Percentiles rank a stretch among this genome's conserved stretches.
These are phyloP conservation scores for Heliocidaris tuberculata DNA, from an alignment of 35 echinoderm and acorn worm genomes.

Conservation along the genomic window DNA sequence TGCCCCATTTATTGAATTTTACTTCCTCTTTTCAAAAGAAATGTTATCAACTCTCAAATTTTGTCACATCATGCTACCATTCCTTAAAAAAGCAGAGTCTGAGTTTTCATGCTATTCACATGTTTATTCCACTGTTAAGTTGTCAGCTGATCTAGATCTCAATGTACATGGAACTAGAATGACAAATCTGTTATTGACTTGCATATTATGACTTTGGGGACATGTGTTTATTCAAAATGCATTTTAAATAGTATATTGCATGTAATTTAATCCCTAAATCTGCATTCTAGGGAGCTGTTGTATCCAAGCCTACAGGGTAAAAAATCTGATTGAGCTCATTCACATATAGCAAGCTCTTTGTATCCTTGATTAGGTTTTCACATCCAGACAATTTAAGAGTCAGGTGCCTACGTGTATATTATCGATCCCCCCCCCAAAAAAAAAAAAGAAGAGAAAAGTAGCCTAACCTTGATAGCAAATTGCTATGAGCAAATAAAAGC, in stretches of 20 bases:
- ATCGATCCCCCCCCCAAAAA: no score
- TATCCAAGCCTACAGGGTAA: no score
- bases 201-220: neutral
- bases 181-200: neutral
- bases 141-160: neutral
- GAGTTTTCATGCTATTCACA: neutral
- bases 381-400: no score
- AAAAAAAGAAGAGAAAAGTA: no score
- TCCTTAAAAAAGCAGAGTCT: neutral
- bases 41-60: neutral
- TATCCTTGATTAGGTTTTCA: no score
- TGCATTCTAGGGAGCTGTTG: no score
- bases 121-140: neutral
- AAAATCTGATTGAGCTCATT: no score
- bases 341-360: no score
- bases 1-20: neutral
- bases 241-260: neutral
- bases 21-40: neutral
- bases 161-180: neutral
- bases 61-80: neutral
- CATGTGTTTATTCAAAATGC: neutral
- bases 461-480: no score
- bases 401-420: no score
- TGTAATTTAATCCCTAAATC: neutral
- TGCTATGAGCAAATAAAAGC: no score